These are phyloP conservation scores for Glaucopsyche alexis DNA, from an alignment of 2,888 invertebrate species.

Conservation along the genomic window DNA sequence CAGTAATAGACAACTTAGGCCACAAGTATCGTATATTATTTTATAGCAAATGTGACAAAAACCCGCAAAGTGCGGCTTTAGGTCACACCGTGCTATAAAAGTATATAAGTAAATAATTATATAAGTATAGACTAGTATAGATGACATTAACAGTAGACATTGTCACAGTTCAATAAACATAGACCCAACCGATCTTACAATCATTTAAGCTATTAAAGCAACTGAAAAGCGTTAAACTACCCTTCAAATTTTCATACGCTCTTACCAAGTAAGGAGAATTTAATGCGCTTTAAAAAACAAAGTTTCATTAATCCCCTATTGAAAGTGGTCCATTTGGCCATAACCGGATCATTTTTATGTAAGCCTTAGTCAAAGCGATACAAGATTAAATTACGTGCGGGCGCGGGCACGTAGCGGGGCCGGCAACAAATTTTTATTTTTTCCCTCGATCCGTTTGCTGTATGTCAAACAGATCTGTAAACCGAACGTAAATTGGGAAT, in stretches of 20 bases:
- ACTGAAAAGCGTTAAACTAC: background rate
- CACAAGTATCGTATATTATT: no score
- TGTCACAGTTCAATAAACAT: no score
- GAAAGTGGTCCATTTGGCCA: constrained; percentile 29
- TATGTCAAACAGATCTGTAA: constrained; percentile 70
- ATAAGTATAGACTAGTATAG: no score
- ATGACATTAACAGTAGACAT: no score
- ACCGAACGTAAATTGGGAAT: constrained; percentile 63
- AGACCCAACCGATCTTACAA: background rate
- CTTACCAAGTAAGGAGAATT: background rate
- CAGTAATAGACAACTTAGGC: no score
- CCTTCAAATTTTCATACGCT: background rate
- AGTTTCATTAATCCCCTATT: constrained; percentile 16
- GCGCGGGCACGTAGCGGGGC: constrained; percentile 48
- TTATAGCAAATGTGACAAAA: no score
- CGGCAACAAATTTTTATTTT: constrained; percentile 52
- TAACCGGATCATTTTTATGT: constrained; percentile 45
- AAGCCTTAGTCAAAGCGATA: constrained; percentile 64
- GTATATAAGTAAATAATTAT: no score
- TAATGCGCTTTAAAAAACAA: background rate
- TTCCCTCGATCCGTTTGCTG: constrained; percentile 59
- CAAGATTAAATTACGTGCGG: constrained; percentile 67
- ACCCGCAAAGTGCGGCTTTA: no score
- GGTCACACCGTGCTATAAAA: no score
- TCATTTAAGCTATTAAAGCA: background rate